phyloP scores from a whole-genome alignment of 2,888 invertebrate genomes.

The Venusia cambrica region DNA sequence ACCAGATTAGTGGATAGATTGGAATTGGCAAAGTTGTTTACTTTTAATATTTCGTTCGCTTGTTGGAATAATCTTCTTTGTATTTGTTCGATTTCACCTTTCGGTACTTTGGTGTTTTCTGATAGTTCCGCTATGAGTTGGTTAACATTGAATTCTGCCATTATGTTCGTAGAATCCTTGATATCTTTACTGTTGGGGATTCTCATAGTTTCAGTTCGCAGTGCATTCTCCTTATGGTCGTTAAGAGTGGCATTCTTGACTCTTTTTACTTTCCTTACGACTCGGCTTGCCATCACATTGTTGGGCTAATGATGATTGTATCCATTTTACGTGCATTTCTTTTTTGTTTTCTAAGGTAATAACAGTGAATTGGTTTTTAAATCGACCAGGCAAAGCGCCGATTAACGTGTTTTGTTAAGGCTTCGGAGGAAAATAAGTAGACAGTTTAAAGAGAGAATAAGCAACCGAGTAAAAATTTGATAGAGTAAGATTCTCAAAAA shows the following conservation, averaged over 20 bases:
- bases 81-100: conserved; percentile 69
- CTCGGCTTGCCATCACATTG: conserved; percentile 85
- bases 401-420: conserved; percentile 40
- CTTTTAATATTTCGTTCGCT: conserved; percentile 74
- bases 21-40: conserved; percentile 59
- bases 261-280: conserved; percentile 87
- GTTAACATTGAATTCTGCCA: conserved; percentile 66
- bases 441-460: conserved; percentile 6
- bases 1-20: conserved; percentile 44
- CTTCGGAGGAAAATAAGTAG: conserved; percentile 35
- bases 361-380: conserved; percentile 28
- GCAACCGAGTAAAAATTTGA: too few species aligned
- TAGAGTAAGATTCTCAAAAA: too few species aligned
- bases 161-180: conserved; percentile 43
- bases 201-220: conserved; percentile 47
- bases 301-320: conserved; percentile 63
- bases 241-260: conserved; percentile 68
- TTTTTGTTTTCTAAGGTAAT: conserved; percentile 35
- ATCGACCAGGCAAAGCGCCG: conserved; percentile 22
- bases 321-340: conserved; percentile 34
- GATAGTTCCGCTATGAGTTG: conserved; percentile 70
- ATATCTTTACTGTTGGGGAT: conserved; percentile 45
- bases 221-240: conserved; percentile 16
- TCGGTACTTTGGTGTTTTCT: conserved; percentile 67
- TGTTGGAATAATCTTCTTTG: conserved; percentile 67